Evolutionary conservation across 2,797 vertebrate genomes (phyloP), one percentile per base, ranked within the genome.

Genomic region (Eulemur coronatus): DNA sequence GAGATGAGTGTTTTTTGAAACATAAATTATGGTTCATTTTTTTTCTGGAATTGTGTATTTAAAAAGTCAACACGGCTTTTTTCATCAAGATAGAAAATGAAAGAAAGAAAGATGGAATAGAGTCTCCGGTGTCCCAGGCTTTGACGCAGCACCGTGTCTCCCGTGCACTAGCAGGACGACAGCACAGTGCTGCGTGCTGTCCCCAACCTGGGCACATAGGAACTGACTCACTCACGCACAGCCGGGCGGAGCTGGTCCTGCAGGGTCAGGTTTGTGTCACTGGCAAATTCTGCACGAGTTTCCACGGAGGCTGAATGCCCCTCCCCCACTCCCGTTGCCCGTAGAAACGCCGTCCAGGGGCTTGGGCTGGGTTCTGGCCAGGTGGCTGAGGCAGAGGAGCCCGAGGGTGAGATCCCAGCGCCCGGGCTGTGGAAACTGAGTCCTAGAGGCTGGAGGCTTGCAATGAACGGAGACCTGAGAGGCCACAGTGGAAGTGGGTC

Each of bases 201-300:
- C 48, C 15, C 2, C 6, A 4, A 11, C 13, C 3, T 63, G 5
- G 0, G 14, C 38, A n/a, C 5, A 3, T 7, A 41, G 7, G 73
- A 48, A 4, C 1, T 2, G 15, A 1, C 4, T 0, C 5, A 1
- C 43, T 11, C 3, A 2, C 28, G 12, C 6, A 7, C 2, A 0
- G 22, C 0, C 24, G 35, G 38, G 3, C 9, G 0, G 18, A 35
- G 33, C 11, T 35, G 55, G 18, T 11, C 35, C 48, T 20, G 4
- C 67, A 52, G 43, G 18, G n/a, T 59, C 20, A 28, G 35, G 9
- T 48, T 7, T 13, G 7, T 33, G n/a, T 50, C 15, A 14, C 59
- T 9, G 2, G 61, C 10, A 7, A 5, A 28, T 12, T 61, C 78
- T 41, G 30, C 35, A 3, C 4, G 2, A n/a, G 30, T 15, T 78